Conservation (phyloP, 64 coral and sea anemone species). For the Catalaphyllia jardinei region DNA sequence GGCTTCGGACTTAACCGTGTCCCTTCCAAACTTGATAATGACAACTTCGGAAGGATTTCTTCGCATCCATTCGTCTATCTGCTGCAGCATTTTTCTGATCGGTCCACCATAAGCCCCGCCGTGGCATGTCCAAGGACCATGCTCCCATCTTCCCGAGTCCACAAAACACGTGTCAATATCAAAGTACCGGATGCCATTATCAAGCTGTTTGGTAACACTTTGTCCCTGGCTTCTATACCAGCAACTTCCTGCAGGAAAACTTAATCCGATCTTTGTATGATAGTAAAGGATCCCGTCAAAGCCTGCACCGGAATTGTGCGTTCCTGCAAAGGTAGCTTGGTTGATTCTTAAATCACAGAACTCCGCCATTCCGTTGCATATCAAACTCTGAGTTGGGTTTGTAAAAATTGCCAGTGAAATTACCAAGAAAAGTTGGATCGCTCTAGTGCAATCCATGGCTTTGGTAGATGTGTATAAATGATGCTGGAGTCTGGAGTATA, state of each 20-base stretch:
- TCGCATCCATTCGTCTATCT: no score
- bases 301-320: slow-evolving; percentile 27
- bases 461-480: no score
- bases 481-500: no score
- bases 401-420: no score
- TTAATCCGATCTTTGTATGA: slow-evolving; percentile 13
- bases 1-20: no score
- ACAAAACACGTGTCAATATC: slow-evolving; percentile 64
- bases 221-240: slow-evolving; percentile 28
- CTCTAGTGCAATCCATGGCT: no score
- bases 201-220: slow-evolving; percentile 42
- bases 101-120: slow-evolving; percentile 34
- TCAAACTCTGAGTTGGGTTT: neutral
- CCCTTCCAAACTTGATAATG: no score
- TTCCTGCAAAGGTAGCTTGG: slow-evolving; percentile 44
- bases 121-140: slow-evolving; percentile 59
- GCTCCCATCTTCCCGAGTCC: neutral
- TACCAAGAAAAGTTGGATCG: no score
- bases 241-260: slow-evolving; percentile 29
- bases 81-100: neutral
- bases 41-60: no score
- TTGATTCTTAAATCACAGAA: slow-evolving; percentile 23
- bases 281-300: slow-evolving; percentile 44
- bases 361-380: slow-evolving; percentile 27
- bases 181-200: slow-evolving; percentile 58